Evolutionary conservation across 2,888 invertebrate species (phyloP).

Genomic region (Clunio marinus): DNA sequence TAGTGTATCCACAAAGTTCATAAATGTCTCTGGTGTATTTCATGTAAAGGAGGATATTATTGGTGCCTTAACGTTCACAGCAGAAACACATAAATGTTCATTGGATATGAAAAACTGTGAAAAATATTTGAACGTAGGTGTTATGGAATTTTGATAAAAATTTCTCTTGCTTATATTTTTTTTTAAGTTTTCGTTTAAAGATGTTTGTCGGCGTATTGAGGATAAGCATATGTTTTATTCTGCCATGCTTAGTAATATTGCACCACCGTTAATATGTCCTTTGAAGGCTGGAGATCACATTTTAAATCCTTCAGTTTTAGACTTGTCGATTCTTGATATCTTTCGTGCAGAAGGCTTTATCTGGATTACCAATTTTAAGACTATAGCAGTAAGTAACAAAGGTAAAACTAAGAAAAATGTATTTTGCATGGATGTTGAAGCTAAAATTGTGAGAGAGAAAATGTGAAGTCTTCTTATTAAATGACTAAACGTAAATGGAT

Average conservation of each 20-base stretch:
- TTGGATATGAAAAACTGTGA: not conserved
- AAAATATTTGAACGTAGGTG: not conserved
- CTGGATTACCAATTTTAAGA: not conserved
- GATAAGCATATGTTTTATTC: not conserved
- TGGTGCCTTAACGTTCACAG: not conserved
- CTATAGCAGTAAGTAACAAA: not conserved
- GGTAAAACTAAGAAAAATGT: not conserved
- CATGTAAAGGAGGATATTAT: not conserved
- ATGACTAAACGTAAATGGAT: too few species aligned
- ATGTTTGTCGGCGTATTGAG: not conserved
- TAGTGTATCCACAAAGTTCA: not conserved
- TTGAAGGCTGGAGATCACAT: not conserved
- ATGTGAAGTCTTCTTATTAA: too few species aligned
- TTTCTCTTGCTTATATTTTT: too few species aligned
- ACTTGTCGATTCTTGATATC: too few species aligned
- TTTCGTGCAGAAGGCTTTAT: not conserved
- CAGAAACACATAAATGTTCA: not conserved
- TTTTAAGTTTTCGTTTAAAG: not conserved
- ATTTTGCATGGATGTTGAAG: not conserved
- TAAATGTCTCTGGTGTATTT: not conserved
- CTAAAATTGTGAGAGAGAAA: not conserved
- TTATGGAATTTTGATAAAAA: too few species aligned
- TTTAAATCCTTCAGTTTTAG: too few species aligned
- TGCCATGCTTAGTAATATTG: not conserved
- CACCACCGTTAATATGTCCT: not conserved